These are phyloP conservation scores for Nymphicus hollandicus DNA, from an alignment of 2,113 vertebrate species.

Conservation along the genomic window DNA sequence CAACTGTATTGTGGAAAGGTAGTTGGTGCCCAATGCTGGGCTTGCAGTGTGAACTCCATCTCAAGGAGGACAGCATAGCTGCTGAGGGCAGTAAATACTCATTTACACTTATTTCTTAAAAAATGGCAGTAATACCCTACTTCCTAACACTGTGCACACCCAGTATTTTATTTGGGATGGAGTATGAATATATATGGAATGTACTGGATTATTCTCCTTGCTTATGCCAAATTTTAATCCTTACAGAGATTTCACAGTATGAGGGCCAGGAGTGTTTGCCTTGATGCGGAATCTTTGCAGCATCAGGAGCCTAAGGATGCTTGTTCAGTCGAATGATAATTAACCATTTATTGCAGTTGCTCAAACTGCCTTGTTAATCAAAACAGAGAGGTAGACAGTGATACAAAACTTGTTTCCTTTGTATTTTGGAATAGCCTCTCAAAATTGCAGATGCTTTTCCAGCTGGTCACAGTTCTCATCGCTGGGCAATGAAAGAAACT, in stretches of 20 bases:
- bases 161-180: background rate
- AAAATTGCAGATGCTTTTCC: background rate
- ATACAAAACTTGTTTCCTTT: background rate
- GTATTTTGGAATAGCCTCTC: background rate
- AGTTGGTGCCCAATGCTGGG: background rate
- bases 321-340: background rate
- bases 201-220: background rate
- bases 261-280: background rate
- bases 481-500: background rate
- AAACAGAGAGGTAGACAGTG: background rate
- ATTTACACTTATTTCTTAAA: background rate
- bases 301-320: background rate
- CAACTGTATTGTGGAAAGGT: background rate
- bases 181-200: background rate
- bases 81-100: background rate
- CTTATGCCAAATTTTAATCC: background rate
- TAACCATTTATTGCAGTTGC: background rate
- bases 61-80: background rate
- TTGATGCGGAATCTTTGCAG: background rate
- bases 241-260: background rate
- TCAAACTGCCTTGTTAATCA: background rate
- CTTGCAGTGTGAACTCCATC: background rate
- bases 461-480: background rate
- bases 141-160: constrained; percentile 10
- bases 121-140: background rate